phyloP scores from a whole-genome alignment of 2,113 vertebrate species.

The Seriola dumerili region DNA sequence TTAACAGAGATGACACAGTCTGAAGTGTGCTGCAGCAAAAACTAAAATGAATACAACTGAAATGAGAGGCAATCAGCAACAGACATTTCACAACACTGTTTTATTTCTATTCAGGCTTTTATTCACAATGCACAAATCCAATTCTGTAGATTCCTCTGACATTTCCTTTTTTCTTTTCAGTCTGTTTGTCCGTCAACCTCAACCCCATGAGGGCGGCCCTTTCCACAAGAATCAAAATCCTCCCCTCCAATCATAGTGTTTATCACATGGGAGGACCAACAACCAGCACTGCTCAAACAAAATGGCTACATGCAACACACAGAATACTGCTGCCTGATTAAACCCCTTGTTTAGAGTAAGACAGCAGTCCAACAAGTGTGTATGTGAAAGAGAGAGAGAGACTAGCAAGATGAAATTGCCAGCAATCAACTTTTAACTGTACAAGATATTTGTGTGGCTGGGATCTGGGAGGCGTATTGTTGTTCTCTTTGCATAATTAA shows the following conservation, averaged over 20 bases:
- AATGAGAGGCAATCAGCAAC: constrained; percentile 47
- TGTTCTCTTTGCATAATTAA: constrained; percentile 46
- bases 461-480: constrained; percentile 13
- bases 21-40: constrained; percentile 22
- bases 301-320: constrained; percentile 19
- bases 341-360: constrained; percentile 44
- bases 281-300: constrained; percentile 25
- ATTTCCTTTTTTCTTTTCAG: constrained; percentile 21
- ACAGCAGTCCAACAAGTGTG: neutral
- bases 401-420: neutral
- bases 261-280: constrained; percentile 25
- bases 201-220: constrained; percentile 14
- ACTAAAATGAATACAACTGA: constrained; percentile 44
- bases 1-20: constrained; percentile 54
- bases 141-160: constrained; percentile 22
- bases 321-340: constrained; percentile 38
- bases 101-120: constrained; percentile 30
- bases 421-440: constrained; percentile 19
- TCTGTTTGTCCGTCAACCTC: constrained; percentile 22
- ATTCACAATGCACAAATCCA: constrained; percentile 29
- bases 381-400: neutral
- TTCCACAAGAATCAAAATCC: constrained; percentile 13
- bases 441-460: constrained; percentile 16
- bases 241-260: constrained; percentile 47
- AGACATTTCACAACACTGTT: constrained; percentile 46